Base-by-base conservation (phyloP, 2,797 vertebrate species). In the Sylvia borin region DNA sequence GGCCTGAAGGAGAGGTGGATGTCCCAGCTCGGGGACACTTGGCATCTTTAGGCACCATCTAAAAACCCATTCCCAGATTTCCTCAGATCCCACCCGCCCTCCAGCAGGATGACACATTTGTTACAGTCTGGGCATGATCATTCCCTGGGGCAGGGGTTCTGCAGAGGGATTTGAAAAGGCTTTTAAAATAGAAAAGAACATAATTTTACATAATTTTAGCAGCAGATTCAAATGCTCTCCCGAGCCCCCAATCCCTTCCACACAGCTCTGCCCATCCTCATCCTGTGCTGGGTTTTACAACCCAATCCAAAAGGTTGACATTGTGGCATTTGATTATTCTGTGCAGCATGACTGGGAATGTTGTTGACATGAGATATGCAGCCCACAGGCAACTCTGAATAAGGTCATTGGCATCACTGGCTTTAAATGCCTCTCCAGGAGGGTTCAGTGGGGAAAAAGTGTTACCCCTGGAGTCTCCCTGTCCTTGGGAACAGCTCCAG, bases 341-440 rank as follows among this genome's bases (percentile, higher is more conserved):
- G 57, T 11, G 60, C 12, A 68, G 85, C 51, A 42, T 66, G 32
- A 4, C 72, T 80, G 54, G 84, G 67, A 95, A 67, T 88, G 76
- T 13, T 84, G 78, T 31, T 96, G 96, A 92, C 76, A 94, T 29
- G 29, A 93, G 92, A 83, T 85, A 71, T 21, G 67, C 74, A 85
- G 65, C 70, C 92, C 87, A 21, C 60, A 58, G 77, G 77, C 85
- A 53, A 34, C 29, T 82, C 91, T 85, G 72, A 58, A 60, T 38
- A 76, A 92, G 81, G 89, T 70, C 72, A 31, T 19, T 68, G 66
- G 13, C 76, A 79, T 76, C 71, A 40, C 10, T 38, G 58, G 20
- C 47, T 87, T 93, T 71, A 89, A 94, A 72, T 48, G 36, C 38
- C n/a, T 60, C 51, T 85, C 36, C 2, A 2, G 18, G 13, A 18